Evolutionary conservation across 2,888 invertebrate species (phyloP).

Genomic region (Ochropleura leucogaster): DNA sequence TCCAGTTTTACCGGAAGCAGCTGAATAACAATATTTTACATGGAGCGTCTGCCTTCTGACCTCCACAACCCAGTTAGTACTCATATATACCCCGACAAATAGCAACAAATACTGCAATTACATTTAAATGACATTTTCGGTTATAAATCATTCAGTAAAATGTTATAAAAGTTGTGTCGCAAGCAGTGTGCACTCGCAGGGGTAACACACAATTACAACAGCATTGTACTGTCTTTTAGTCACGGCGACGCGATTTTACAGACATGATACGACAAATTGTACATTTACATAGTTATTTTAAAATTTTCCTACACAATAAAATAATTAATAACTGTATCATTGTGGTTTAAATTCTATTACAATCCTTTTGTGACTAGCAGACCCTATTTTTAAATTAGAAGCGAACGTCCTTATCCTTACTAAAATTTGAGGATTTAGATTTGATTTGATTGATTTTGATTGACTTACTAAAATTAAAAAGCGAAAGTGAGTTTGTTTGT

Average conservation of each 20-base stretch:
- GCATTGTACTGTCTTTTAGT: conserved; percentile 75
- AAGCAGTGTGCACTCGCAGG: conserved; percentile 59
- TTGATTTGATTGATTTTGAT: too few species aligned
- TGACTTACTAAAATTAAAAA: too few species aligned
- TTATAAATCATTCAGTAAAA: conserved; percentile 65
- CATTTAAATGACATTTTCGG: conserved; percentile 35
- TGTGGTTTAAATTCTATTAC: conserved; percentile 48
- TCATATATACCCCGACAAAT: not conserved
- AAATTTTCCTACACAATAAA: conserved; percentile 60
- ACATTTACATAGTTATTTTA: conserved; percentile 78
- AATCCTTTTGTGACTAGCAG: conserved; percentile 27
- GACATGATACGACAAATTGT: conserved; percentile 74
- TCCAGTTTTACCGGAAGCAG: too few species aligned
- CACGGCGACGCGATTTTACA: conserved; percentile 72
- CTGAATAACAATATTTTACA: too few species aligned
- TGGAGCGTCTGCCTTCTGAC: too few species aligned
- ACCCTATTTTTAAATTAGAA: conserved; percentile 4
- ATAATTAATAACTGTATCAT: conserved; percentile 62
- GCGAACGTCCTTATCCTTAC: too few species aligned
- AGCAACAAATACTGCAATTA: conserved; percentile 16
- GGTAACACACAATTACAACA: conserved; percentile 74
- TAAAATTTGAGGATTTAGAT: too few species aligned
- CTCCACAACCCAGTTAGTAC: too few species aligned
- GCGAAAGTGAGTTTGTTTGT: too few species aligned
- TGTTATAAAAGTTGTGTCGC: conserved; percentile 54